These are phyloP conservation scores for Cryptophagus acutangulus DNA, from an alignment of 2,888 invertebrate genomes.

Conservation along the genomic window DNA sequence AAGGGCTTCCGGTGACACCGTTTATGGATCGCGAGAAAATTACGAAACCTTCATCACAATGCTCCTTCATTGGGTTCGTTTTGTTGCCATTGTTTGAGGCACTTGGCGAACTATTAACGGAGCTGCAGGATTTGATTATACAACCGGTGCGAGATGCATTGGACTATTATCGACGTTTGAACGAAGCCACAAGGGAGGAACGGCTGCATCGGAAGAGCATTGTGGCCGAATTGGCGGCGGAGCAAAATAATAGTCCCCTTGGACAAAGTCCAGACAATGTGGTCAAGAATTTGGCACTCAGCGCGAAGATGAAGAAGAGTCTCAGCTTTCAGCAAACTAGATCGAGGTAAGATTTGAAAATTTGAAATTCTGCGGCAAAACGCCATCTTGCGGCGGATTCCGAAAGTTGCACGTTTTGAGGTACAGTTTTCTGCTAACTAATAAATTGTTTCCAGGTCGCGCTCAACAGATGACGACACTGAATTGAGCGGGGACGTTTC, in stretches of 20 bases:
- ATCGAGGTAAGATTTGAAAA: slow-evolving; percentile 37
- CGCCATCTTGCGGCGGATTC: no score
- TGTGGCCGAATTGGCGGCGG: slow-evolving; percentile 46
- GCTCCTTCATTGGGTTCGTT: slow-evolving; percentile 77
- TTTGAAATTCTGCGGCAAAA: no score
- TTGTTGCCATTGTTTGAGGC: slow-evolving; percentile 75
- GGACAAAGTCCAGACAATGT: slow-evolving; percentile 49
- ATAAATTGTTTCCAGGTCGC: slow-evolving; percentile 47
- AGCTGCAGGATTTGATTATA: slow-evolving; percentile 63
- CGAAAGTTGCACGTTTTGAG: no score
- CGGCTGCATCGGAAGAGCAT: slow-evolving; percentile 57
- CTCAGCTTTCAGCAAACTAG: slow-evolving; percentile 46
- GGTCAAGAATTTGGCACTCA: slow-evolving; percentile 50
- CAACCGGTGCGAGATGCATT: slow-evolving; percentile 58
- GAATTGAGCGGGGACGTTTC: slow-evolving; percentile 42
- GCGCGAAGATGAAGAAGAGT: slow-evolving; percentile 54
- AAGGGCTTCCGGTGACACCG: slow-evolving; percentile 77
- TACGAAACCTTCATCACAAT: slow-evolving; percentile 77
- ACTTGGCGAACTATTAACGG: slow-evolving; percentile 67
- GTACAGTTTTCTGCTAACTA: no score
- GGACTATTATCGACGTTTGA: slow-evolving; percentile 58
- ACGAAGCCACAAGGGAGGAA: slow-evolving; percentile 59
- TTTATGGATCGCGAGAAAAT: slow-evolving; percentile 85
- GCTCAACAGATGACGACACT: slow-evolving; percentile 52
- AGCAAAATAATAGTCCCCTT: slow-evolving; percentile 41